Base-by-base conservation (phyloP, 1,140 invertebrate genomes). In the Drosophila kikkawai region DNA sequence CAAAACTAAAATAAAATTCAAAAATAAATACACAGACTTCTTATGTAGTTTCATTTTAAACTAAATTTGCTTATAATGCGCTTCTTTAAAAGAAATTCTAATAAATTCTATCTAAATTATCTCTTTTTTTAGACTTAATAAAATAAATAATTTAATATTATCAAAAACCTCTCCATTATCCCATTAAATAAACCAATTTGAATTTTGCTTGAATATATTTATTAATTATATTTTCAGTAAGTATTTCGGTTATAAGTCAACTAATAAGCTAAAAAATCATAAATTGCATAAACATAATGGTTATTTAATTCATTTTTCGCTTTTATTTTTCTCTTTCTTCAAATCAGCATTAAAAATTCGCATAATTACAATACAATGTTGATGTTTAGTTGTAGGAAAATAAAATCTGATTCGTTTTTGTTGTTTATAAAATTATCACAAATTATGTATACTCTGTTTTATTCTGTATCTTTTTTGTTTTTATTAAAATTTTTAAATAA, bases 371-470 rank as follows among this genome's bases (percentile, higher is more conserved):
- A 55, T 55, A 37, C 22, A 22, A 37, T 55, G 51, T 37, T 41
- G 44, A 57, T 53, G 42, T 47, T 32, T 29, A 29, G 32, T 19
- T 34, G 19, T 53, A 13, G 4, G 59, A 48, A 29, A 73, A 22
- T 55, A 37, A 56, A 74, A 63, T 70, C 53, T 51, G 64, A 63
- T 60, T 63, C 41, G 67, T 76, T 76, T 50, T 45, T 59, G 44
- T 69, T 88, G 84, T 81, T 84, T 56, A 71, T 81, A 81, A 88
- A 87, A 80, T 84, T 81, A 88, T 81, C 84, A 90, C 80, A 88
- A 88, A 88, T 75, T 84, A 88, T 90, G 69, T 81, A 86, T 88
- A 80, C 67, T 56, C 61, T 80, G 48, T 70, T 68, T 81, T 73
- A 32, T 64, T 78, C 56, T 82, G 78, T 51, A 79, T 69, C 50